Conservation (phyloP, 2,113 vertebrate genomes). For the Myrmecophaga tridactyla region DNA sequence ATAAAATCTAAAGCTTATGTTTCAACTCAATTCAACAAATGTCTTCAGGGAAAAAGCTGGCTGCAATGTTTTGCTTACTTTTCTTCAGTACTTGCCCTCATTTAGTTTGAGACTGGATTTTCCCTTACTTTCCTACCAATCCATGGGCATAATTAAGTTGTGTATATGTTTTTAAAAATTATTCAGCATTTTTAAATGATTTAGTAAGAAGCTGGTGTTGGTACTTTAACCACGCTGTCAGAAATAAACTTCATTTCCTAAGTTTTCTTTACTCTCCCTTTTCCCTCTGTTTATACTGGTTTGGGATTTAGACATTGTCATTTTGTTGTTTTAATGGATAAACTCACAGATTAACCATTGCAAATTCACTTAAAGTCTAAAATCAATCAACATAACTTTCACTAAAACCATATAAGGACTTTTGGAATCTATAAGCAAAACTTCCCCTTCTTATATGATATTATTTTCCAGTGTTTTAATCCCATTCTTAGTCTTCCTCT, state of each 20-base stretch:
- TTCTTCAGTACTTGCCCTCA: background rate
- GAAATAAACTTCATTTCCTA: background rate
- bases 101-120: background rate
- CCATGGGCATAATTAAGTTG: background rate
- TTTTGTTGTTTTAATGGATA: constrained; percentile 9
- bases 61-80: background rate
- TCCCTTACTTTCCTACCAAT: background rate
- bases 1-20: background rate
- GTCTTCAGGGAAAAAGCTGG: background rate
- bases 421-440: background rate
- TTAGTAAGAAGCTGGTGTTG: background rate
- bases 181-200: background rate
- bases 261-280: background rate
- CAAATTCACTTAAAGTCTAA: constrained; percentile 7
- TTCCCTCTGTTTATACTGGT: background rate
- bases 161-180: background rate
- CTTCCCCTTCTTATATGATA: background rate
- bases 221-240: background rate
- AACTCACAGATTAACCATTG: background rate
- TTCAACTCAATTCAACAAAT: background rate
- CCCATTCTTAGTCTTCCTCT: background rate
- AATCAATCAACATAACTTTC: background rate
- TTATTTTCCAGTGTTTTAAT: constrained; percentile 11
- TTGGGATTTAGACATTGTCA: background rate
- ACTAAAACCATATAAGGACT: background rate